These are phyloP conservation scores for Pseudochromis fuscus DNA, from an alignment of 2,797 vertebrate genomes.

Conservation along the genomic window DNA sequence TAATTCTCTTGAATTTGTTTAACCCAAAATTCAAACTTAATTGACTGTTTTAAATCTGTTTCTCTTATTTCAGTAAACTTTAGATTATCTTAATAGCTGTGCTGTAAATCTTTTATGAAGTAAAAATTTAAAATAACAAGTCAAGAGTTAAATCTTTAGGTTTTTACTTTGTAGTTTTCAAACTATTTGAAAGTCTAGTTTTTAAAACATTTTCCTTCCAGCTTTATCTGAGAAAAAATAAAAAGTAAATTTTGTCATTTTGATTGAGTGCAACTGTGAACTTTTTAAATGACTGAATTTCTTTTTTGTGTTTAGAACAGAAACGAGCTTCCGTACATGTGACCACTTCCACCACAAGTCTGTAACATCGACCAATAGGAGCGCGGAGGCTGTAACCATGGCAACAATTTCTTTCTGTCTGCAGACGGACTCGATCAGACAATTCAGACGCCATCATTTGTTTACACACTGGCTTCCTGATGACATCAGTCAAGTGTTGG, in stretches of 20 bases:
- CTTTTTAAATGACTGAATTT: background rate
- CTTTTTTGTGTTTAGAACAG: background rate
- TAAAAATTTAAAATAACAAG: background rate
- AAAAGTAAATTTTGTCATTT: background rate
- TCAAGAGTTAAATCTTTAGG: background rate
- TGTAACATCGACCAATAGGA: background rate
- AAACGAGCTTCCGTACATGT: background rate
- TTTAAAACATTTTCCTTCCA: too few relatives aligned
- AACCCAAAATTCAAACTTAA: too few relatives aligned
- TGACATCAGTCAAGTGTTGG: background rate
- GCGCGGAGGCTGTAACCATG: background rate
- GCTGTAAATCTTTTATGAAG: too few relatives aligned
- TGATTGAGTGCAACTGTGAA: background rate
- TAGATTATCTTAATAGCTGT: too few relatives aligned
- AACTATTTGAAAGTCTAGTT: too few relatives aligned
- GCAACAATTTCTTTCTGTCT: too few relatives aligned
- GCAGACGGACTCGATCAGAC: background rate
- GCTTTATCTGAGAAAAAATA: too few relatives aligned
- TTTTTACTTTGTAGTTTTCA: too few relatives aligned
- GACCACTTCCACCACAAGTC: background rate
- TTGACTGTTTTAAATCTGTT: too few relatives aligned
- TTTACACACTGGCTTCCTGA: background rate
- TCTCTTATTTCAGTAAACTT: too few relatives aligned
- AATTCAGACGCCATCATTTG: background rate
- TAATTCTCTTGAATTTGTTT: too few relatives aligned